These are phyloP conservation scores for Spodoptera littoralis DNA, from an alignment of 2,888 invertebrate genomes.

Conservation along the genomic window DNA sequence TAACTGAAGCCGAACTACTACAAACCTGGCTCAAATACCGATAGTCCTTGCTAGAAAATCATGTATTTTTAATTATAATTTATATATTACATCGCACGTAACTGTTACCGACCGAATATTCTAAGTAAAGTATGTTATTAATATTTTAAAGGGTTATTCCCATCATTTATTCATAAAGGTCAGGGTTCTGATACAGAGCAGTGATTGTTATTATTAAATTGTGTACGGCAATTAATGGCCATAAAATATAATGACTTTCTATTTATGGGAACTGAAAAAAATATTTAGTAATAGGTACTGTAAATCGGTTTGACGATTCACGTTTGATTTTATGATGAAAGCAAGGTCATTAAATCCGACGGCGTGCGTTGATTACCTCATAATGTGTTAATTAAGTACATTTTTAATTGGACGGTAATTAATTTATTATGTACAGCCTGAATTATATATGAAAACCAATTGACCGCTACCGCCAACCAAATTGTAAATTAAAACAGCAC, in stretches of 20 bases:
- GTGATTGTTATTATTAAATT: constrained; percentile 6
- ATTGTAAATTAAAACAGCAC: constrained; percentile 3
- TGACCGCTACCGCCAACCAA: not conserved
- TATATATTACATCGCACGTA: constrained; percentile 15
- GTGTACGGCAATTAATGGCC: constrained; percentile 4
- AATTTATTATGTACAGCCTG: not conserved
- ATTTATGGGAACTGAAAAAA: not conserved
- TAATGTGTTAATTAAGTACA: not conserved
- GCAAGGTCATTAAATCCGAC: not conserved
- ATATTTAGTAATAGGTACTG: not conserved
- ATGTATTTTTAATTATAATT: constrained; percentile 27
- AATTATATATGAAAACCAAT: not conserved
- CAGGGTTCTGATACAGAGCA: not conserved
- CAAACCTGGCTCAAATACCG: too few relatives aligned
- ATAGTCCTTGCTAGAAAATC: not conserved
- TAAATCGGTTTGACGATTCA: not conserved
- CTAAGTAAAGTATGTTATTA: constrained; percentile 26
- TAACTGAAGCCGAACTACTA: not conserved
- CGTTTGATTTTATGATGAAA: not conserved
- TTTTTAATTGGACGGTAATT: not conserved
- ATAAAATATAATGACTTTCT: not conserved
- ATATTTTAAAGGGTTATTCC: constrained; percentile 27
- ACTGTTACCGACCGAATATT: constrained; percentile 15
- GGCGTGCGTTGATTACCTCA: not conserved
- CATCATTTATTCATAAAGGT: constrained; percentile 34